phyloP scores from a whole-genome alignment of 2,797 vertebrate species.

The Babyrousa celebensis region DNA sequence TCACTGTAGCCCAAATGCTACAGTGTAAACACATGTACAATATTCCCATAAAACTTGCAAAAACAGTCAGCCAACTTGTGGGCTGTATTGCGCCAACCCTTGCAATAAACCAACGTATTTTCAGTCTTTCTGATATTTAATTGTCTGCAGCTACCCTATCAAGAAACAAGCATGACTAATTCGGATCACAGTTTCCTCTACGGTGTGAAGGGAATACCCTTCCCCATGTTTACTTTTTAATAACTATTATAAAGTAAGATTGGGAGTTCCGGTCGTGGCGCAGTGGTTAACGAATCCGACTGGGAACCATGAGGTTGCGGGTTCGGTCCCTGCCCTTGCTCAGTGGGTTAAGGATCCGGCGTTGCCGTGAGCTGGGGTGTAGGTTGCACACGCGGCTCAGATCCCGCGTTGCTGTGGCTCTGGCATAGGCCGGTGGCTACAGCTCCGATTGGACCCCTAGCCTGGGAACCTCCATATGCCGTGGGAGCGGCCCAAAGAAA shows the following conservation, averaged over 20 bases:
- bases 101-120: neutral
- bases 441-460: too few relatives aligned
- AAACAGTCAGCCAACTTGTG: neutral
- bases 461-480: too few relatives aligned
- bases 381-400: too few relatives aligned
- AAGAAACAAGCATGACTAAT: neutral
- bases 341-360: too few relatives aligned
- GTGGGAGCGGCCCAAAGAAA: too few relatives aligned
- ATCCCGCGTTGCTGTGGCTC: too few relatives aligned
- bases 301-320: too few relatives aligned
- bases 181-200: neutral
- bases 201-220: neutral
- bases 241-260: neutral
- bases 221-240: neutral
- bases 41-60: conserved; percentile 40
- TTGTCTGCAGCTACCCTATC: neutral
- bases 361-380: too few relatives aligned
- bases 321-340: too few relatives aligned
- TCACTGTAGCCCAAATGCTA: neutral
- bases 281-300: too few relatives aligned
- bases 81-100: neutral
- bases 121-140: neutral
- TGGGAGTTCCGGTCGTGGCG: neutral
- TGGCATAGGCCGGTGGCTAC: too few relatives aligned
- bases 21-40: neutral